phyloP scores from a whole-genome alignment of 2,888 invertebrate species.

The Chrysina gloriosa region DNA sequence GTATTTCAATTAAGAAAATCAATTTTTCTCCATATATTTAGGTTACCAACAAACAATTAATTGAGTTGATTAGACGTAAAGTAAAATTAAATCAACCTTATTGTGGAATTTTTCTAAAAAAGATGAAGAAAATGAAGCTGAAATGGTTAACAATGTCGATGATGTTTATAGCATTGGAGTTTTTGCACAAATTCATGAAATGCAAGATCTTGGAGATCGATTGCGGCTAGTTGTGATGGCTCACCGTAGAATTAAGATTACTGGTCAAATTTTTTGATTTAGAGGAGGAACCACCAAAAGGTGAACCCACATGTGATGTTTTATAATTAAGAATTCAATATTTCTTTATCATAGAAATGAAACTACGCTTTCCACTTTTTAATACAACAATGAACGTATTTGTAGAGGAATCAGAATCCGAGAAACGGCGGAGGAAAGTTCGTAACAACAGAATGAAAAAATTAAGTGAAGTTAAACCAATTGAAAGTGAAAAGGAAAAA shows the following conservation, averaged over 20 bases:
- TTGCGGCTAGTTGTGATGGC: constrained; percentile 94
- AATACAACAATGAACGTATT: constrained; percentile 85
- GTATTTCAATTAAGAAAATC: not conserved
- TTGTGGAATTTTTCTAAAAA: constrained; percentile 96
- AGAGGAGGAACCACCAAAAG: constrained; percentile 67
- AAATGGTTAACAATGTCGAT: constrained; percentile 83
- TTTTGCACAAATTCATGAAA: constrained; percentile 97
- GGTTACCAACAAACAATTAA: constrained; percentile 87
- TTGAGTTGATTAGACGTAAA: constrained; percentile 91
- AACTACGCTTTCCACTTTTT: constrained; percentile 85
- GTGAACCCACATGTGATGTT: constrained; percentile 50
- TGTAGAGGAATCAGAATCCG: constrained; percentile 78
- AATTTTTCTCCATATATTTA: constrained; percentile 63
- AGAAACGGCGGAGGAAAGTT: constrained; percentile 69
- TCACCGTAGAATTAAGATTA: constrained; percentile 87
- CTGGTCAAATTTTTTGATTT: constrained; percentile 84
- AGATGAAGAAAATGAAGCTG: constrained; percentile 87
- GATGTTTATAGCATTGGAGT: constrained; percentile 93
- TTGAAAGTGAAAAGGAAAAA: constrained; percentile 48
- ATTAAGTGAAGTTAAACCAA: constrained; percentile 44
- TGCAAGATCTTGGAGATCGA: constrained; percentile 94
- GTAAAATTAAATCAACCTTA: constrained; percentile 97
- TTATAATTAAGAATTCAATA: constrained; percentile 17
- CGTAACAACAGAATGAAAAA: constrained; percentile 61
- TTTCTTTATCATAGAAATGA: constrained; percentile 71